phyloP scores from a whole-genome alignment of 2,888 invertebrate species.

The Ptychoptera contaminata region DNA sequence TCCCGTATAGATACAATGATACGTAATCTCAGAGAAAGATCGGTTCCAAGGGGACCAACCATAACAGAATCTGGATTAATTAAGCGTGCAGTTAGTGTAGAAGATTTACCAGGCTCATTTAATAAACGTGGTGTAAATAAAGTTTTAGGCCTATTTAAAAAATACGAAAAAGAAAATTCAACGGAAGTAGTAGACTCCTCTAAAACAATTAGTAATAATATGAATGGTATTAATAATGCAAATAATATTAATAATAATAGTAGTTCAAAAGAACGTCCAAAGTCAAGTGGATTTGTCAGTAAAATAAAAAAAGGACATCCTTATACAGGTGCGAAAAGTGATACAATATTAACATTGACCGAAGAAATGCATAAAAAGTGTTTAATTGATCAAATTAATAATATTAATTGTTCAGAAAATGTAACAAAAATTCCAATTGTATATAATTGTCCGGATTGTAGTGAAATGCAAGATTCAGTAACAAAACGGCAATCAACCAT shows the following conservation, averaged over 20 bases:
- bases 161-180: constrained; percentile 46
- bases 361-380: constrained; percentile 10
- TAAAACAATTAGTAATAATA: constrained; percentile 15
- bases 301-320: constrained; percentile 24
- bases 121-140: constrained; percentile 54
- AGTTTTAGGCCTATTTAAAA: constrained; percentile 62
- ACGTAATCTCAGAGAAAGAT: constrained; percentile 46
- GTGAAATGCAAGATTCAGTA: constrained; percentile 7
- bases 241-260: constrained; percentile 13
- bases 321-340: constrained; percentile 33
- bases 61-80: constrained; percentile 49
- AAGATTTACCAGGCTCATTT: constrained; percentile 42
- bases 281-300: constrained; percentile 15
- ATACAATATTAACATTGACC: constrained; percentile 22
- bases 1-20: constrained; percentile 38
- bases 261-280: constrained; percentile 17
- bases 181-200: constrained; percentile 24
- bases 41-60: constrained; percentile 40
- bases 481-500: constrained; percentile 19
- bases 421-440: constrained; percentile 9
- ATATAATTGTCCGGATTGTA: constrained; percentile 13
- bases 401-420: neutral
- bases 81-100: constrained; percentile 56
- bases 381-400: constrained; percentile 2
- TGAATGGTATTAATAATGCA: constrained; percentile 13